Percentiles rank a stretch among this genome's conserved stretches.
Conservation (phyloP, 2,113 vertebrate species). For the Pterophyllum scalare region DNA sequence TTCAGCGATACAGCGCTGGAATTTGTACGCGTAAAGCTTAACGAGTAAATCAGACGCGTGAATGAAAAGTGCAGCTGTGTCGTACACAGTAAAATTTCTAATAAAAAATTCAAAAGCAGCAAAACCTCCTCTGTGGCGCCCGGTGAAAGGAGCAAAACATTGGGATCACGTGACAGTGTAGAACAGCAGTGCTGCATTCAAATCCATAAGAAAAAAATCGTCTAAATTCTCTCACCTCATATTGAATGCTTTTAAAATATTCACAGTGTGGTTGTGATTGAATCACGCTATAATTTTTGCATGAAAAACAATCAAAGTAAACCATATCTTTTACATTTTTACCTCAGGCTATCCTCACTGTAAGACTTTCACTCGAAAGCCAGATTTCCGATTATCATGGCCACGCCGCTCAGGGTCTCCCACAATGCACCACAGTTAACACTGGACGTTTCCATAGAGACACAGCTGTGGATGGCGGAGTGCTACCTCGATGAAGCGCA, state of each 20-base stretch:
- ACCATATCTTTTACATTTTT: not conserved
- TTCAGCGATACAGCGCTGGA: not conserved
- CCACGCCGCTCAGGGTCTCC: not conserved
- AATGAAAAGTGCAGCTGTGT: not conserved
- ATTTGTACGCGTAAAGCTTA: not conserved
- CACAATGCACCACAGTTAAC: conserved; percentile 54
- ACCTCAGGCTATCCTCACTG: accelerated
- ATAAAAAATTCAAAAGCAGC: not conserved
- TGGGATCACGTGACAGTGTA: conserved; percentile 42
- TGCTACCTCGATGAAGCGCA: not conserved
- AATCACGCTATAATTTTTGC: accelerated
- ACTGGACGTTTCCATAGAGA: conserved; percentile 78
- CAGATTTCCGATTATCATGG: not conserved
- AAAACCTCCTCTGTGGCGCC: not conserved
- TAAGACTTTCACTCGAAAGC: accelerated
- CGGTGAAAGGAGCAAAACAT: conserved; percentile 50
- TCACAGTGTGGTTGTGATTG: not conserved
- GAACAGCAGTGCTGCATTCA: conserved; percentile 36
- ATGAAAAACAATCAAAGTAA: not conserved
- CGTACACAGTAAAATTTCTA: too few relatives aligned
- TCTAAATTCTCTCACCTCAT: accelerated
- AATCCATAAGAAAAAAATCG: accelerated
- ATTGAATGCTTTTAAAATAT: not conserved
- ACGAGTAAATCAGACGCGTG: not conserved
- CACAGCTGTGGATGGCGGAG: conserved; percentile 19